These are phyloP conservation scores for Scatophagus argus DNA, from an alignment of 2,113 vertebrate species.

Conservation along the genomic window DNA sequence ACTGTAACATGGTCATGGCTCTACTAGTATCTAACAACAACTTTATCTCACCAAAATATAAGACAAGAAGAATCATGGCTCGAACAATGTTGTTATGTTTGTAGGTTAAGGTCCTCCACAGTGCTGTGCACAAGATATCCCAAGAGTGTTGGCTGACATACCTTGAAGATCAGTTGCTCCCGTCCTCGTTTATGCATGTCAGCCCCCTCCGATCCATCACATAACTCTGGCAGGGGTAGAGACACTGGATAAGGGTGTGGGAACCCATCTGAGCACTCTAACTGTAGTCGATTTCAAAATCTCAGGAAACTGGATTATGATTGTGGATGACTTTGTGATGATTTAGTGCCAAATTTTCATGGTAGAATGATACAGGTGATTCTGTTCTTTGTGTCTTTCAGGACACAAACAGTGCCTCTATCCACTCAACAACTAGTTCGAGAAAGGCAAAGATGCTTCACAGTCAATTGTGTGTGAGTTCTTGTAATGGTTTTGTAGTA, in stretches of 20 bases:
- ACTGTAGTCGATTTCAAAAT: conserved; percentile 37
- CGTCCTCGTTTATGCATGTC: conserved; percentile 70
- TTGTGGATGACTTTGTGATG: background rate
- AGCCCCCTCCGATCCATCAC: conserved; percentile 63
- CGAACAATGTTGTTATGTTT: conserved; percentile 68
- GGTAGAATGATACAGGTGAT: background rate
- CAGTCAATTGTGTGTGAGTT: conserved; percentile 27
- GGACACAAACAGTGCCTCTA: background rate
- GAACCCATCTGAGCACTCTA: conserved; percentile 63
- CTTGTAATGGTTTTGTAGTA: conserved; percentile 4
- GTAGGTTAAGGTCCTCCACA: conserved; percentile 60
- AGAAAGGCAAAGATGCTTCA: conserved; percentile 1
- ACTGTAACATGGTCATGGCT: conserved; percentile 31
- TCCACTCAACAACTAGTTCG: background rate
- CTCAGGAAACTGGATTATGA: background rate
- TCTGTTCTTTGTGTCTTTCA: background rate
- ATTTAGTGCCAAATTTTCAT: background rate
- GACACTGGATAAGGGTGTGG: conserved; percentile 81
- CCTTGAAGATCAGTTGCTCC: conserved; percentile 75
- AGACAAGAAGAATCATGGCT: conserved; percentile 30
- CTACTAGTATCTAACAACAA: conserved; percentile 39
- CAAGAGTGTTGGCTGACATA: conserved; percentile 69
- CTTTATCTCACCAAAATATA: conserved; percentile 50
- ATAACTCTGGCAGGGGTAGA: conserved; percentile 74
- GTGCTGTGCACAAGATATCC: conserved; percentile 68